A percentile compares a stretch with the other conserved stretches of the same genome.
Evolutionary conservation across 2,888 invertebrate species (phyloP).

Genomic region (Sthenelais limicola): DNA sequence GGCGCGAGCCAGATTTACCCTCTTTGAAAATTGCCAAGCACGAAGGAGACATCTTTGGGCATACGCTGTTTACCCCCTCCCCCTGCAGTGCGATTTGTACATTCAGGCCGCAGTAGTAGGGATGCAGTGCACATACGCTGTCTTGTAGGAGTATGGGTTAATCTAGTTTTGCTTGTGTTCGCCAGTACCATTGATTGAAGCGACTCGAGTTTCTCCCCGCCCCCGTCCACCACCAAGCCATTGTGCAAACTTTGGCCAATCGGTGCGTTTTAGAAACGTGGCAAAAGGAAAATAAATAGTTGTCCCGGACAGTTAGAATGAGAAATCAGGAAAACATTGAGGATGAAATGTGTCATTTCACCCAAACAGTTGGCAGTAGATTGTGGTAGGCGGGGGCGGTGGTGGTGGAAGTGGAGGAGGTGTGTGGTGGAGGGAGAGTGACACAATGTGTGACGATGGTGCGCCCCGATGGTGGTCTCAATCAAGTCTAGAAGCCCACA

Average conservation of each 20-base stretch:
- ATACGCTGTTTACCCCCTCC: background rate
- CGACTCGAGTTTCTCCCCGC: conserved; percentile 4
- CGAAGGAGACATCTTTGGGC: background rate
- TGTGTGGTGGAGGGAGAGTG: no score
- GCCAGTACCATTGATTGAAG: conserved; percentile 26
- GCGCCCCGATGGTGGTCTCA: background rate
- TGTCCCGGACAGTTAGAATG: background rate
- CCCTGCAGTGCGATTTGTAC: background rate
- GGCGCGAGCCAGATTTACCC: no score
- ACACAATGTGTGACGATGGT: no score
- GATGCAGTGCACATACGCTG: conserved; percentile 21
- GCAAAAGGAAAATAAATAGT: conserved; percentile 20
- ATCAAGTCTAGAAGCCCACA: background rate
- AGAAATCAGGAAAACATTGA: conserved; percentile 19
- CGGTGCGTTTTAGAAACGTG: conserved; percentile 8
- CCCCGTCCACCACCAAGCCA: conserved; percentile 10
- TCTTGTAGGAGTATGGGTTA: conserved; percentile 16
- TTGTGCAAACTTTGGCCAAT: conserved; percentile 21
- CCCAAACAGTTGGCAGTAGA: no score
- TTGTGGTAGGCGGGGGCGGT: background rate
- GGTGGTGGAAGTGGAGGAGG: background rate
- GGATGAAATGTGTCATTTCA: background rate
- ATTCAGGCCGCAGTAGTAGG: no score
- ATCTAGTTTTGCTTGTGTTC: conserved; percentile 35
- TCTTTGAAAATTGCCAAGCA: conserved; percentile 14